Base-by-base conservation (phyloP, 30 jellyfish, hydroid and myxozoan genomes). In the Pelagia noctiluca region DNA sequence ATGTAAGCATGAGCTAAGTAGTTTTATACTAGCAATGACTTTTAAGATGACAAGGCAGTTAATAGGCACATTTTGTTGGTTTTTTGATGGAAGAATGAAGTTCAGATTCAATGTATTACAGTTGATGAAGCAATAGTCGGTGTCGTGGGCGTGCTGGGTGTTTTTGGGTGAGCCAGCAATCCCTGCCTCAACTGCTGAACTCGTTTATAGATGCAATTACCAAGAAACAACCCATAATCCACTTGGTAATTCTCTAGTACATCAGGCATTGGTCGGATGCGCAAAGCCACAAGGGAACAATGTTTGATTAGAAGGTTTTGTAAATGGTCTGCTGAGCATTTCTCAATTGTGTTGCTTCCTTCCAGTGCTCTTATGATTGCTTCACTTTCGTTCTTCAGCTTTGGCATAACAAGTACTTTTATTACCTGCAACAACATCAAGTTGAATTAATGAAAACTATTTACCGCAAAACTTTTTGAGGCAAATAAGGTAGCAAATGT, bases 121-220 rank as follows among this genome's bases (percentile, higher is more conserved):
- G 75, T 69, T 24, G 65, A 72, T 3, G 67, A 67, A 2, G 86
- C 63, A 2, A 24, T 66, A 5, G 78, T 74, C 3, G 96, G 96
- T 7, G 96, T 63, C 18, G 87, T 84, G 19, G 98, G 98, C 8
- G 98, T 92, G 57, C 50, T 69, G 21, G 97, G 96, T 24, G 98
- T 80, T 42, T 81, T 86, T 42, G 87, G 90, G 50, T 75, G 84
- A 4, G 86, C 73, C 30, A 64, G 66, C 62, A 86, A 37, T 2
- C 96, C 90, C 28, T 86, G 96, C 74, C 97, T 70, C 26, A 93
- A 38, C 53, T 93, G 98, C 16, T 34, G 80, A 3, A 87, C 97
- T 47, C 88, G 86, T 26, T 60, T 81, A 71, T 47, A 86, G 7
- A 93, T 71, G 16, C 78, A 18, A 11, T 52, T 57, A 3, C 98